phyloP scores from a whole-genome alignment of 2,113 vertebrate species.

The Eonycteris spelaea region DNA sequence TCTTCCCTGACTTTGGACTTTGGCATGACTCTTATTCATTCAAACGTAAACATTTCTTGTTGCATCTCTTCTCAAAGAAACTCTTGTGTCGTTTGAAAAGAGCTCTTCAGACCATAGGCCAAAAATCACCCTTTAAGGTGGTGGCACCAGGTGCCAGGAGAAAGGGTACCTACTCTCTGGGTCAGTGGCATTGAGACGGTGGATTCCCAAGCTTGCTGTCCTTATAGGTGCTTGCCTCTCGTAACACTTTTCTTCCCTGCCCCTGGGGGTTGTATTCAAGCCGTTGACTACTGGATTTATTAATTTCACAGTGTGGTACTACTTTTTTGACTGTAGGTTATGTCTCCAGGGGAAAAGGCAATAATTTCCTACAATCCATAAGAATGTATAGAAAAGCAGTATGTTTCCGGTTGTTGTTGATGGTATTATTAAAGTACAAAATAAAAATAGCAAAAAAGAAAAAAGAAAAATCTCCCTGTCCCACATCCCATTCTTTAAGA shows the following conservation, averaged over 20 bases:
- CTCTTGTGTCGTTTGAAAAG: slow-evolving; percentile 50
- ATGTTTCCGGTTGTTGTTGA: not conserved
- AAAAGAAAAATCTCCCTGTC: not conserved
- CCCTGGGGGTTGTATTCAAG: not conserved
- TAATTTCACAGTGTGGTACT: not conserved
- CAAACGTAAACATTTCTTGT: slow-evolving; percentile 69
- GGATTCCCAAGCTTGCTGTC: not conserved
- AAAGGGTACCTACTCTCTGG: not conserved
- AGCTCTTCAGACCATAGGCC: not conserved
- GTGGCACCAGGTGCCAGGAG: not conserved
- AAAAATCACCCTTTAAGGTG: not conserved
- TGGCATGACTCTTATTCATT: slow-evolving; percentile 50
- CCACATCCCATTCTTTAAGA: not conserved
- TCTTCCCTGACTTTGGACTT: slow-evolving; percentile 62
- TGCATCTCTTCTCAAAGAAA: not conserved
- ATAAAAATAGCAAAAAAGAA: not conserved
- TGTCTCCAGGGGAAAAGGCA: not conserved
- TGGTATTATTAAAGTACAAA: not conserved
- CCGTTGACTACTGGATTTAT: not conserved
- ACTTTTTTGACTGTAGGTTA: not conserved
- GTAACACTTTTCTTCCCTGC: not conserved
- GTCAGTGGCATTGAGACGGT: not conserved
- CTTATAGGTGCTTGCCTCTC: not conserved
- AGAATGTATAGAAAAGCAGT: not conserved
- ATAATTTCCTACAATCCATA: not conserved